A percentile compares a stretch with the other conserved stretches of the same genome.
These are phyloP conservation scores for Corella eumyota DNA, from an alignment of 23 tunicate species.

Conservation along the genomic window DNA sequence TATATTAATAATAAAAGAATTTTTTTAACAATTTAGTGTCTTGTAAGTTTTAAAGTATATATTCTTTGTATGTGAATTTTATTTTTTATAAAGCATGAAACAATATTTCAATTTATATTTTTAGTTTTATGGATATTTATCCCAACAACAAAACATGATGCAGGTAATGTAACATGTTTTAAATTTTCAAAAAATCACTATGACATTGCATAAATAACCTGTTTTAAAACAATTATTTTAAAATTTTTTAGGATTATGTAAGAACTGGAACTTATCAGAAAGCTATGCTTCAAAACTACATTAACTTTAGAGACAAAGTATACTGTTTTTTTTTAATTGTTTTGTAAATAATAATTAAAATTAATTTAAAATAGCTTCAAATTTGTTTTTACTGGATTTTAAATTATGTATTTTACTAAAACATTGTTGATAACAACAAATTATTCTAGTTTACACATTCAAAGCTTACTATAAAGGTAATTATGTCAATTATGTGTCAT, in stretches of 20 bases:
- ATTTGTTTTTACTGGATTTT: not conserved
- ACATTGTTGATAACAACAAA: too few relatives aligned
- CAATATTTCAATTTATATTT: conserved; percentile 3
- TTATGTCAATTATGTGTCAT: too few relatives aligned
- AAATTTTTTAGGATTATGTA: conserved; percentile 79
- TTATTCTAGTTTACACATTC: too few relatives aligned
- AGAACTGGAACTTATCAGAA: conserved; percentile 99
- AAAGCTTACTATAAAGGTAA: too few relatives aligned
- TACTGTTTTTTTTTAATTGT: not conserved
- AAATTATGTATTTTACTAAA: not conserved
- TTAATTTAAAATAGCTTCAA: not conserved
- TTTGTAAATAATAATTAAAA: not conserved
- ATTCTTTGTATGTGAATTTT: too few relatives aligned
- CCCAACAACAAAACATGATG: conserved; percentile 99
- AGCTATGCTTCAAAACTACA: conserved; percentile 96
- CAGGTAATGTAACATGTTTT: conserved; percentile 30
- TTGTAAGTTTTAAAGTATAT: too few relatives aligned
- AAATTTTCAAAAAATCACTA: not conserved
- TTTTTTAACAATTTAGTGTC: too few relatives aligned
- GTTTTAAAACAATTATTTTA: not conserved
- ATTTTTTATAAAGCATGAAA: not conserved
- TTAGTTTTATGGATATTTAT: conserved; percentile 97
- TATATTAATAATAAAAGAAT: too few relatives aligned
- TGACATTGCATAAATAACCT: not conserved
- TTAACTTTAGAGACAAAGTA: conserved; percentile 95